Base-by-base conservation (phyloP, 2,888 invertebrate species). In the Ormia ochracea region DNA sequence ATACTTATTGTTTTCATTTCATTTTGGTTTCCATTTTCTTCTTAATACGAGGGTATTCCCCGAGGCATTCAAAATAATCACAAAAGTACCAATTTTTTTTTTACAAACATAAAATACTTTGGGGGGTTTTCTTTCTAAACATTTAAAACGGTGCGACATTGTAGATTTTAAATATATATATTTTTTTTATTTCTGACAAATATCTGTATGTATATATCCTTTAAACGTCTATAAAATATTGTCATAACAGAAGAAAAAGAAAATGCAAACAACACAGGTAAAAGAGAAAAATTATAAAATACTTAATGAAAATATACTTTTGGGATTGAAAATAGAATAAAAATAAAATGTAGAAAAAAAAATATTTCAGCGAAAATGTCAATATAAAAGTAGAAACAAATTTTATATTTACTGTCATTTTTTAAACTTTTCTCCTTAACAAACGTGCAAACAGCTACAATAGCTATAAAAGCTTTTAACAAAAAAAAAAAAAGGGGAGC, bases 391-490 rank as follows among this genome's bases (percentile, higher is more conserved):
- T 14, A 17, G 14, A 36, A 26, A 56, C 48, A 28, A 38, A 56
- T 52, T 66, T 59, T 33, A 21, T 12, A 63, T 28, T 61, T 36
- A 61, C 21, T 38, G 36, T 48, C 14, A 65, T 65, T 50, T 68
- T 61, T 50, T 38, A 17, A n/a, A 52, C 5, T 26, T 45, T 69
- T 41, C 14, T 28, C 21, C 5, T 54, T 19, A 52, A 33, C 12
- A 14, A 38, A 48, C 50, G 28, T 31, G 17, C 38, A 50, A 72
- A 36, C 33, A 56, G 14, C 19, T 73, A 75, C 78, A 69, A 78
- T 63, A 63, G 43, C 79, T 74, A 80, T 81, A 81, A 82, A 82
- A 82, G 80, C 80, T 80, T 80, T 81, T 78, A 80, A 73, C 70
- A 69, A 78, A 65, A 45, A 65, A 12, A 38, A 66, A 52, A 10